A percentile compares a stretch with the other conserved stretches of the same genome.
phyloP scores from a whole-genome alignment of 2,113 vertebrate genomes.

The Silurus meridionalis region DNA sequence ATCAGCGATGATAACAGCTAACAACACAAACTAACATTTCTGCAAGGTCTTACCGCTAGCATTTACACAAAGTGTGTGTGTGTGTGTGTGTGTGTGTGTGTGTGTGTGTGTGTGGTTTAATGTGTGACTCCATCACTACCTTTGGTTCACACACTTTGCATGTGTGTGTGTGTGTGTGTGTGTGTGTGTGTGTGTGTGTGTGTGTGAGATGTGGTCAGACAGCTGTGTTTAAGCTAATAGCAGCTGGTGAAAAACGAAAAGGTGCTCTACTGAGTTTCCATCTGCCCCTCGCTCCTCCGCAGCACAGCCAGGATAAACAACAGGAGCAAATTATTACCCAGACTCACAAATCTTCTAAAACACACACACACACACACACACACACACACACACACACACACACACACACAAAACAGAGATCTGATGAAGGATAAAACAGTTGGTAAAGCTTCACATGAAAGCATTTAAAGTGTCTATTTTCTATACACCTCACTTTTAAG shows the following conservation, averaged over 20 bases:
- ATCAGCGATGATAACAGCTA: neutral
- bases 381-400: neutral
- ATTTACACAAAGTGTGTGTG: neutral
- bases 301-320: constrained; percentile 27
- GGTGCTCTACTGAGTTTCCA: neutral
- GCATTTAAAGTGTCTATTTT: neutral
- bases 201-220: constrained; percentile 55
- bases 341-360: neutral
- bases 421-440: neutral
- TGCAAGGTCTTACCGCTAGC: neutral
- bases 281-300: constrained; percentile 24
- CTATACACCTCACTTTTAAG: neutral
- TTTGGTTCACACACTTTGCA: constrained; percentile 33
- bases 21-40: neutral
- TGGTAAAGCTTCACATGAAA: neutral
- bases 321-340: constrained; percentile 21
- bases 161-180: constrained; percentile 22
- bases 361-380: constrained; percentile 23
- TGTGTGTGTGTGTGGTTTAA: constrained; percentile 54
- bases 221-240: constrained; percentile 64
- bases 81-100: neutral
- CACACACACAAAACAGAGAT: neutral
- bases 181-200: neutral
- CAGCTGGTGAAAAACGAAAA: constrained; percentile 55
- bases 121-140: constrained; percentile 59